Percentiles rank a stretch among this genome's conserved stretches.
Conservation (phyloP, 2,113 vertebrate genomes). For the Carollia perspicillata region DNA sequence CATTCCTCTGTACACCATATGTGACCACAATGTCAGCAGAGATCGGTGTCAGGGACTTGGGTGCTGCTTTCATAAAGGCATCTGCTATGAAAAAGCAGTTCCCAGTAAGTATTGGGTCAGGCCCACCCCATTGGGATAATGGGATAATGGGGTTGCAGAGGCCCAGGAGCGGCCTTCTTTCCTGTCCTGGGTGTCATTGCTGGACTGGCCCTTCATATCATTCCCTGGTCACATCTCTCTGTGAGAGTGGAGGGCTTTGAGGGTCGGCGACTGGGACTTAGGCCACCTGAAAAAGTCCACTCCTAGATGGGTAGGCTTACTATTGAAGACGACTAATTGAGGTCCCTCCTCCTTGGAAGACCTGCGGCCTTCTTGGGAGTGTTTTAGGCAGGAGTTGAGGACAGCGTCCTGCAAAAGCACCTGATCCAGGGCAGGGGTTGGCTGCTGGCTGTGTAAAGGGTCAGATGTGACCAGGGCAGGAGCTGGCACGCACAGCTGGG, state of each 20-base stretch:
- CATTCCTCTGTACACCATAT: slow-evolving; percentile 56
- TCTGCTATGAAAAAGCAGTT: slow-evolving; percentile 57
- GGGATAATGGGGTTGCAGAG: neutral
- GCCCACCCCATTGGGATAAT: accelerated
- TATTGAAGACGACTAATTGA: neutral
- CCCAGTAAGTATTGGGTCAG: neutral
- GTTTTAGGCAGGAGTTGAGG: neutral
- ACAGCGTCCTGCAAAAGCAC: neutral
- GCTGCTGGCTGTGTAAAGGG: accelerated
- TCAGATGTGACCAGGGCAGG: accelerated
- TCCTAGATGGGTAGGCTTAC: neutral
- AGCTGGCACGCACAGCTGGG: neutral
- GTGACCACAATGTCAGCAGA: slow-evolving; percentile 62
- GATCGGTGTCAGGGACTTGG: slow-evolving; percentile 42
- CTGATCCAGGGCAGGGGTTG: accelerated
- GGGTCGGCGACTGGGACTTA: neutral
- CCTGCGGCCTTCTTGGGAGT: no score
- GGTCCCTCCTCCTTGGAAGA: neutral
- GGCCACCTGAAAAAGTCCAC: accelerated
- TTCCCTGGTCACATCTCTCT: neutral
- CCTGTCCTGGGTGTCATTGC: accelerated
- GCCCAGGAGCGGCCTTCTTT: no score
- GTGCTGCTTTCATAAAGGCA: slow-evolving; percentile 57
- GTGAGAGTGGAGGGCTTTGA: neutral
- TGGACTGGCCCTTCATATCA: accelerated